Conservation (phyloP, 2,113 vertebrate genomes). For the Steatornis caripensis region DNA sequence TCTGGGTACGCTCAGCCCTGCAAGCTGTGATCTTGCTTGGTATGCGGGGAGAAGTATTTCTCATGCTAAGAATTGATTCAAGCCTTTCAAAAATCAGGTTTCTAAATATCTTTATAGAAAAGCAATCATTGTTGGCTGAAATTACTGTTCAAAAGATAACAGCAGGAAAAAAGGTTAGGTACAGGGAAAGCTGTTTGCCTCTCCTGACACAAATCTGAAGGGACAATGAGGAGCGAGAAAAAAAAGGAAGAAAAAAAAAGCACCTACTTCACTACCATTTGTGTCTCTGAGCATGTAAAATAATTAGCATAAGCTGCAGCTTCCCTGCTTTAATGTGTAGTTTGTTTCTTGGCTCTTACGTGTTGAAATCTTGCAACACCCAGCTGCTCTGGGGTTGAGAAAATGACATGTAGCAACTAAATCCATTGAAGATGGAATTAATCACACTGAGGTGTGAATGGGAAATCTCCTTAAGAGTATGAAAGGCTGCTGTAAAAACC, state of each 20-base stretch:
- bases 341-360: conserved; percentile 1
- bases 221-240: background rate
- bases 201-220: background rate
- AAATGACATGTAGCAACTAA: conserved; percentile 22
- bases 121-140: fast-evolving
- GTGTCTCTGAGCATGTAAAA: conserved; percentile 14
- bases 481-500: conserved; percentile 12
- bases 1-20: background rate
- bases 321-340: background rate
- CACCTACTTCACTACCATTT: background rate
- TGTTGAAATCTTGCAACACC: background rate
- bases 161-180: background rate
- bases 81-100: background rate
- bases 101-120: background rate
- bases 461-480: background rate
- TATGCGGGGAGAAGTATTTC: background rate
- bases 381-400: background rate
- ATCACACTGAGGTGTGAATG: conserved; percentile 7
- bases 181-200: background rate
- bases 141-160: background rate
- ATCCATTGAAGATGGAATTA: conserved; percentile 20
- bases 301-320: conserved; percentile 8
- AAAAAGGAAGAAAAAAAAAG: background rate
- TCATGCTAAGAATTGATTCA: background rate
- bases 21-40: background rate